Base-by-base conservation (phyloP, 2,113 vertebrate genomes). In the Marmota flaviventris region DNA sequence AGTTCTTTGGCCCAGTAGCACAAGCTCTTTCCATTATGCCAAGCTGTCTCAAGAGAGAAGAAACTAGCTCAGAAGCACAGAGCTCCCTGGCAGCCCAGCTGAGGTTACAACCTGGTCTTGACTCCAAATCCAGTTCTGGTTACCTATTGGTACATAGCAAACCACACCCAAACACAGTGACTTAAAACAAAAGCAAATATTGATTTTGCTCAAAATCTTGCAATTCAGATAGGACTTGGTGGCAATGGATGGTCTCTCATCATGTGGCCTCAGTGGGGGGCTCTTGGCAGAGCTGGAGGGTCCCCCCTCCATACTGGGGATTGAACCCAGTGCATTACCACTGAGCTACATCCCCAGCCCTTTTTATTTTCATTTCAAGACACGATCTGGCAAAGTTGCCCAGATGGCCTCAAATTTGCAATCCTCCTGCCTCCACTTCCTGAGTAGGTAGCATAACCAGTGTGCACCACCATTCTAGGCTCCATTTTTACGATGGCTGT, bases 191-290 rank as follows among this genome's bases (percentile, higher is more conserved):
- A 90, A 90, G 61, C 14, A 48, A 37, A 51, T 6, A 10, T 7
- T 69, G n/a, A 53, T 63, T 94, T 92, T 89, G 24, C 27, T 91
- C 16, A 76, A 73, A 53, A 75, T 29, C 53, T 86, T 94, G 5
- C 4, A 32, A 20, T 27, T 73, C 84, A 56, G 69, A 24, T 42
- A 53, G 75, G n/a, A 22, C 13, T 73, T 61, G 13, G 61, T 72
- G 11, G 76, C 16, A 11, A 61, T 25, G 29, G 53, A 10, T 20
- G 22, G 5, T 76, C n/a, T 83, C 70, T 78, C 20, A 29, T 76
- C 4, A 3, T 8, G 4, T 39, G 63, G 39, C n/a, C 53, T 89
- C 27, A 61, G 39, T 25, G 73, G 32, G 56, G 29, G 82, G 6
- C n/a, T 53, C 27, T 58, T 75, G 39, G 37, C 13, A 16, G 32